Evolutionary conservation across 2,113 vertebrate species (phyloP).

Genomic region (Rhinolophus ferrumequinum): DNA sequence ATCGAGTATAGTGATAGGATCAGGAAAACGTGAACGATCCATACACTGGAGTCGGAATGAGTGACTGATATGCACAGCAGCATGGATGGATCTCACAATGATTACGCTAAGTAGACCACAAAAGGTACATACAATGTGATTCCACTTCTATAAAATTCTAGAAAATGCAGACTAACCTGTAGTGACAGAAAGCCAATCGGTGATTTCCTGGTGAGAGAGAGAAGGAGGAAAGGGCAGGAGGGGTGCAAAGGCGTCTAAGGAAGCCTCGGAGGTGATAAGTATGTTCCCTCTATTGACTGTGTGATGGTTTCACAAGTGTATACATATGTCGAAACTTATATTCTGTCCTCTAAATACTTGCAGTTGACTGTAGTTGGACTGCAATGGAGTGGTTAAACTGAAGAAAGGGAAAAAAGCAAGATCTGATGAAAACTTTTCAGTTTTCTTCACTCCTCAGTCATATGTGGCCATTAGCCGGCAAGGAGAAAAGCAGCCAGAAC

Average conservation of each 20-base stretch:
- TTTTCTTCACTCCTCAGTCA: neutral
- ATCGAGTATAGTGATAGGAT: accelerated
- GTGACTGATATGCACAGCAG: neutral
- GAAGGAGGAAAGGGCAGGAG: neutral
- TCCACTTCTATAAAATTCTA: neutral
- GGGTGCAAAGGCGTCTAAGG: neutral
- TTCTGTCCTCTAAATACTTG: no score
- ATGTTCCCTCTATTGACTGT: accelerated
- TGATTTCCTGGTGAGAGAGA: neutral
- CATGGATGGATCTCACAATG: neutral
- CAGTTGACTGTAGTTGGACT: neutral
- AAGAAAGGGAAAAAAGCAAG: neutral
- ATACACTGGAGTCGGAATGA: accelerated
- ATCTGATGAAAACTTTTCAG: neutral
- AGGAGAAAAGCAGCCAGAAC: neutral
- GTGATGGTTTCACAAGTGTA: neutral
- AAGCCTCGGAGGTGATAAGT: neutral
- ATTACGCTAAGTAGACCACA: neutral
- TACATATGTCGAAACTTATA: accelerated
- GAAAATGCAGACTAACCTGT: neutral
- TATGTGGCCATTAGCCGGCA: neutral
- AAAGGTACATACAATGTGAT: neutral
- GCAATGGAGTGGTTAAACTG: neutral
- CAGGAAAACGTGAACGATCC: accelerated
- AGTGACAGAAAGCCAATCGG: neutral